Percentiles rank a stretch among this genome's conserved stretches.
Evolutionary conservation across 2,797 vertebrate species (phyloP).

Genomic region (Acropternis orthonyx): DNA sequence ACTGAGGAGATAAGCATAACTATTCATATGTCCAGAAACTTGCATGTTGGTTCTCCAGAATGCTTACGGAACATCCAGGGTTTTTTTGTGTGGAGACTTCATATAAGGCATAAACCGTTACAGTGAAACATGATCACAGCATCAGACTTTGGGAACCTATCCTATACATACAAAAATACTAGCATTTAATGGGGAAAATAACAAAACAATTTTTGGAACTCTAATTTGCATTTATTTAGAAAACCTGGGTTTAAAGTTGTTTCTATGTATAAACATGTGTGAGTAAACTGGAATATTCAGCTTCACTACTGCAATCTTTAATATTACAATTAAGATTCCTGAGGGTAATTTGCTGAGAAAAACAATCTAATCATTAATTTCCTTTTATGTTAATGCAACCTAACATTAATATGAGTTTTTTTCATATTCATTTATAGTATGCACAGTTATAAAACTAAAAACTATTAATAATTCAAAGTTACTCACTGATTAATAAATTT

Average conservation of each 20-base stretch:
- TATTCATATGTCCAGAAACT: neutral
- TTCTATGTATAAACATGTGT: neutral
- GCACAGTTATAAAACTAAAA: neutral
- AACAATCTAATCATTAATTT: neutral
- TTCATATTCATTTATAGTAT: neutral
- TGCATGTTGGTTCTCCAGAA: neutral
- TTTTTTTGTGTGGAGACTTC: neutral
- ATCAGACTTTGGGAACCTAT: neutral
- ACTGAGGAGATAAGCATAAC: neutral
- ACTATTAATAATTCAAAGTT: constrained; percentile 29
- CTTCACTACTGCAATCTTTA: neutral
- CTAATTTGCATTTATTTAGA: neutral
- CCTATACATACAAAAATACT: neutral
- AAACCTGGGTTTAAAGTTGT: neutral
- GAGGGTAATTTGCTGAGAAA: neutral
- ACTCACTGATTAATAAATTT: neutral
- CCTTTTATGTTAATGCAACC: neutral
- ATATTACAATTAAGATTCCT: neutral
- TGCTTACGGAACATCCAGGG: neutral
- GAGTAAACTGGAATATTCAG: neutral
- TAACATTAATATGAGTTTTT: neutral
- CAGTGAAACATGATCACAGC: neutral
- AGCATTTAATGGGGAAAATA: neutral
- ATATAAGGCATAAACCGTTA: neutral
- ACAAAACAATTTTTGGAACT: neutral